Percentiles rank a stretch among this genome's conserved stretches.
These are phyloP conservation scores for Sipunculus nudus DNA, from an alignment of 2,888 invertebrate genomes.

Conservation along the genomic window DNA sequence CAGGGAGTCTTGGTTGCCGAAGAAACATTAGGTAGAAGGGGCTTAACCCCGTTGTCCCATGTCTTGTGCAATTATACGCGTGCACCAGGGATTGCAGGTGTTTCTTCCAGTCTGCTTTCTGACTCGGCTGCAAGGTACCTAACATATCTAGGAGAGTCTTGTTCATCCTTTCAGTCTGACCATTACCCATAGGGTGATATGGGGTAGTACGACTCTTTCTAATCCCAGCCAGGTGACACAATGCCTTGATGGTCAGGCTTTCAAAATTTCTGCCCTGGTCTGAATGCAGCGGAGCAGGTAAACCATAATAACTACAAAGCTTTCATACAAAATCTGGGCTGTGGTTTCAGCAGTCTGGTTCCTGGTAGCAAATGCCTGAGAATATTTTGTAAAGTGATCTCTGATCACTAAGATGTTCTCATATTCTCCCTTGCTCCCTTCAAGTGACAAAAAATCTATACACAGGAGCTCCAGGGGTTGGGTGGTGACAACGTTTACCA, in stretches of 20 bases:
- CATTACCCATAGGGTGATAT: constrained; percentile 29
- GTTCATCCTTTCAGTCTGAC: constrained; percentile 41
- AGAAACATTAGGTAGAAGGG: constrained; percentile 11
- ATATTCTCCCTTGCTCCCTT: constrained; percentile 17
- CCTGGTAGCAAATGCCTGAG: constrained; percentile 23
- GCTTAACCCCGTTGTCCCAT: constrained; percentile 1
- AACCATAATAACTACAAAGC: constrained; percentile 32
- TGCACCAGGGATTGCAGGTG: constrained; percentile 31
- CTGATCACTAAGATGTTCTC: constrained; percentile 33
- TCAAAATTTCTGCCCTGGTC: constrained; percentile 13
- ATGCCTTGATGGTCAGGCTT: neutral
- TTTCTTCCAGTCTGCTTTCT: constrained; percentile 36
- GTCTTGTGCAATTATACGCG: constrained; percentile 15
- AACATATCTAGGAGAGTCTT: constrained; percentile 34
- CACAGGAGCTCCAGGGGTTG: constrained; percentile 30
- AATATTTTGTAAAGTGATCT: constrained; percentile 32
- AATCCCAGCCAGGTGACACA: neutral
- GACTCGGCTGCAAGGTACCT: constrained; percentile 19
- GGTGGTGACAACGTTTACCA: constrained; percentile 10
- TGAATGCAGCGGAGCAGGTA: constrained; percentile 10
- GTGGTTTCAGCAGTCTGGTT: constrained; percentile 29
- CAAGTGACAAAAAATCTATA: constrained; percentile 29
- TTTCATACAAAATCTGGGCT: constrained; percentile 29
- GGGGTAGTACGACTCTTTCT: constrained; percentile 11
- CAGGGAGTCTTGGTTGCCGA: neutral